Evolutionary conservation across 1,140 invertebrate genomes (phyloP).

Genomic region (Lineus longissimus): DNA sequence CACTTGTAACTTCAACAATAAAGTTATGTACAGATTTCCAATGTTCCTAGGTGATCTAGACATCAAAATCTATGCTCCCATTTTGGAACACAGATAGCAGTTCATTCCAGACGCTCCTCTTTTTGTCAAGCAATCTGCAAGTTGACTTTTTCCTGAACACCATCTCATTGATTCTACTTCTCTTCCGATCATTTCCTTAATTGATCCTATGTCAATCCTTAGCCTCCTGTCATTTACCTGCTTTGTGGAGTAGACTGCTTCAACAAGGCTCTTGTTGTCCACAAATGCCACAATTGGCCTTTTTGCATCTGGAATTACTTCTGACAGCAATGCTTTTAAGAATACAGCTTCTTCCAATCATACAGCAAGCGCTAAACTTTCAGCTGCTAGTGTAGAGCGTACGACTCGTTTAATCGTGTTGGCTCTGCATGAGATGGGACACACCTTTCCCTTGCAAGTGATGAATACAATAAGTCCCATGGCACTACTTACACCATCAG

Average conservation of each 20-base stretch:
- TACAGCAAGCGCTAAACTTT: conserved; percentile 13
- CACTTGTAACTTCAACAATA: too few species aligned
- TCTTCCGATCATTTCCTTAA: conserved; percentile 9
- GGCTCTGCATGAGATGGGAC: conserved; percentile 15
- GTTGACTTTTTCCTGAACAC: too few species aligned
- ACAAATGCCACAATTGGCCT: conserved; percentile 20
- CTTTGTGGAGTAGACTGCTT: conserved; percentile 25
- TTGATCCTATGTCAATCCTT: conserved; percentile 21
- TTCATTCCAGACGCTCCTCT: too few species aligned
- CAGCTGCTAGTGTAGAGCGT: conserved; percentile 18
- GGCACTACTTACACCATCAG: conserved; percentile 18
- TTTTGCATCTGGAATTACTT: conserved; percentile 2
- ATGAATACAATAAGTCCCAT: conserved; percentile 15
- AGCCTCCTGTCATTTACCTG: conserved; percentile 24
- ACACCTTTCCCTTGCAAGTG: conserved; percentile 14
- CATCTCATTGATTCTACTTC: too few species aligned
- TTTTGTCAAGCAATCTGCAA: too few species aligned
- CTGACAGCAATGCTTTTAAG: too few species aligned
- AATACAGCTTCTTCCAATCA: conserved; percentile 6
- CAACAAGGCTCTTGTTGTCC: conserved; percentile 25
- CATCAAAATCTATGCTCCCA: too few species aligned
- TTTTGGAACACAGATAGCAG: too few species aligned
- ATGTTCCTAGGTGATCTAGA: too few species aligned
- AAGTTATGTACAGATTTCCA: too few species aligned
- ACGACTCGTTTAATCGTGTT: conserved; percentile 16